Evolutionary conservation across 1,140 invertebrate genomes (phyloP).

Genomic region (Scaptomyza pallida): DNA sequence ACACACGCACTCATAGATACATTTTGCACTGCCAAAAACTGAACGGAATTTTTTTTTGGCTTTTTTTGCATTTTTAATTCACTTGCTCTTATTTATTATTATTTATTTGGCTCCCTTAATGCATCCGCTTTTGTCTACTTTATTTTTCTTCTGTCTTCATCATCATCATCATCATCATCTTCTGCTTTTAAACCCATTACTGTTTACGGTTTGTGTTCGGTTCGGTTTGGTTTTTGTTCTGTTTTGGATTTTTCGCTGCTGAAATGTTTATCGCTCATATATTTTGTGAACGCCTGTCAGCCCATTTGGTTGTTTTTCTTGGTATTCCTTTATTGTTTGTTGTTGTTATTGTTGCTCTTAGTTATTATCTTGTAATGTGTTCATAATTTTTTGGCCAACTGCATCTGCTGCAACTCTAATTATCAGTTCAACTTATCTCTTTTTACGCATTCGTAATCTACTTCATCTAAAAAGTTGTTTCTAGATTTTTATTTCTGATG

Average conservation of each 20-base stretch:
- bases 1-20: slow-evolving; percentile 2
- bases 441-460: neutral
- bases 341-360: slow-evolving; percentile 13
- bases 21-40: slow-evolving; percentile 32
- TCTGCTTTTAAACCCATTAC: slow-evolving; percentile 30
- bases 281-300: slow-evolving; percentile 25
- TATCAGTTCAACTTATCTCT: no score
- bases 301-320: slow-evolving; percentile 6
- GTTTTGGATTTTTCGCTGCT: no score
- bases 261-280: slow-evolving; percentile 60
- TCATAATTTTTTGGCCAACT: slow-evolving; percentile 12
- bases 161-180: neutral
- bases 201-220: slow-evolving; percentile 46
- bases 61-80: slow-evolving; percentile 39
- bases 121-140: slow-evolving; percentile 26
- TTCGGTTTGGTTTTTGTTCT: slow-evolving; percentile 22
- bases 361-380: slow-evolving; percentile 34
- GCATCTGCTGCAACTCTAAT: slow-evolving; percentile 5
- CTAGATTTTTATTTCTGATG: no score
- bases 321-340: neutral
- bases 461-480: neutral
- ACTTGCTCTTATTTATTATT: slow-evolving; percentile 45
- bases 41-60: slow-evolving; percentile 12
- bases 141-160: slow-evolving; percentile 3
- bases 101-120: slow-evolving; percentile 51